Percentiles rank a stretch among this genome's conserved stretches.
Evolutionary conservation across 2,113 vertebrate genomes (phyloP).

Genomic region (Herpetotheres cachinnans): DNA sequence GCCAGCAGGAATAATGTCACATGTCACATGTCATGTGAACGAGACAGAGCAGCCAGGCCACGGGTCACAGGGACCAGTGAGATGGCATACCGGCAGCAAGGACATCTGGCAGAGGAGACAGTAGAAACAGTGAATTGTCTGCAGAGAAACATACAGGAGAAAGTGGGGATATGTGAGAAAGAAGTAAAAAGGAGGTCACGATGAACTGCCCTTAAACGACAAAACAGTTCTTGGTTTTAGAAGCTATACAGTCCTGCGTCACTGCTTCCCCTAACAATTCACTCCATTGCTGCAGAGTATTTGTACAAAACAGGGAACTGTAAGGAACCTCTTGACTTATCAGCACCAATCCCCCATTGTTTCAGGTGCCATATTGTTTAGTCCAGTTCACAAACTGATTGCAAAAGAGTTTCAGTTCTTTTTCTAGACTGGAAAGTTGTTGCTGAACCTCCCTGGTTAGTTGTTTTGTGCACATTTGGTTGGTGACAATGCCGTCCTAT

Average conservation of each 20-base stretch:
- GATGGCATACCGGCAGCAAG: background rate
- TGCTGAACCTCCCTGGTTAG: background rate
- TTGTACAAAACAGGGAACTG: background rate
- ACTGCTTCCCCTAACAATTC: background rate
- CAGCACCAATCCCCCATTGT: background rate
- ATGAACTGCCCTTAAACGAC: background rate
- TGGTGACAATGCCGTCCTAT: background rate
- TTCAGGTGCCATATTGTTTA: background rate
- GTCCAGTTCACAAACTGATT: background rate
- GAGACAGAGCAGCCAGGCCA: background rate
- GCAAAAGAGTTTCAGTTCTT: background rate
- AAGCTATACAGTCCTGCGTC: background rate
- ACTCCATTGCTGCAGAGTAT: background rate
- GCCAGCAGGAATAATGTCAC: background rate
- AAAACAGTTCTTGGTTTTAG: background rate
- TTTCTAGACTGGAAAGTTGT: background rate
- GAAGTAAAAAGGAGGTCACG: background rate
- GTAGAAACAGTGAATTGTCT: background rate
- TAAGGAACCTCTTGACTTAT: background rate
- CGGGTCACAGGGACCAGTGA: background rate
- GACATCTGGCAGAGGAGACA: background rate
- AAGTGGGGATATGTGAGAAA: background rate
- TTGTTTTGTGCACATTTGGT: background rate
- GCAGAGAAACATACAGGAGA: background rate
- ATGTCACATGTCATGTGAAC: background rate